phyloP scores from a whole-genome alignment of 2,113 vertebrate genomes.

The Promerops cafer region DNA sequence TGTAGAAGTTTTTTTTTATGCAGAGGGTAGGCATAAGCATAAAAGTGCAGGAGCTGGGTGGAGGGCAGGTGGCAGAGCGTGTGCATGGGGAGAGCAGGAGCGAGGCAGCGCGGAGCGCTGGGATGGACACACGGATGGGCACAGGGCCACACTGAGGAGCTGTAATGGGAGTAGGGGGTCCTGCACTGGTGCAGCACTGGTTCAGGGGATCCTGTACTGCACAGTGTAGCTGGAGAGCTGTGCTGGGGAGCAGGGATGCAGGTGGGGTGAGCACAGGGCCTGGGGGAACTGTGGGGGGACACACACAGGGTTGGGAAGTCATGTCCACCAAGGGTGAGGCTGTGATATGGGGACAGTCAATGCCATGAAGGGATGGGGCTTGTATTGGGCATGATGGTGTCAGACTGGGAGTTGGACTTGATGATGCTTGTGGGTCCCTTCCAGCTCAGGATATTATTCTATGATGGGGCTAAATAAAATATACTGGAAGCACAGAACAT shows the following conservation, averaged over 20 bases:
- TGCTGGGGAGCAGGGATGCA: neutral
- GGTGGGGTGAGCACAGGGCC: neutral
- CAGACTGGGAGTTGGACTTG: neutral
- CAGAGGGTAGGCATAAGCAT: neutral
- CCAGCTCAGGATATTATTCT: neutral
- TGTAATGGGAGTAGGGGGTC: neutral
- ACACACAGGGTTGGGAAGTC: neutral
- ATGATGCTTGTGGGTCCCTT: neutral
- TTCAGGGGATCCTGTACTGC: neutral
- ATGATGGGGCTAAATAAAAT: neutral
- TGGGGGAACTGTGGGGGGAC: neutral
- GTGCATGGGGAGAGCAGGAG: neutral
- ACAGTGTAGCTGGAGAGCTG: neutral
- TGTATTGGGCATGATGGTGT: neutral
- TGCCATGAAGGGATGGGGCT: neutral
- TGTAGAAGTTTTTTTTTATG: neutral
- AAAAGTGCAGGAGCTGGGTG: neutral
- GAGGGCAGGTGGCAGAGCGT: neutral
- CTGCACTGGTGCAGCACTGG: neutral
- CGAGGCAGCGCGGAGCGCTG: fast-evolving
- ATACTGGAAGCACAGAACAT: neutral
- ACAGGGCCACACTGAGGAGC: neutral
- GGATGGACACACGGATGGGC: neutral
- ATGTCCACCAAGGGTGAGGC: neutral
- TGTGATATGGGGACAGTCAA: neutral